These are phyloP conservation scores for Phoebastria nigripes DNA, from an alignment of 2,797 vertebrate species.

Conservation along the genomic window DNA sequence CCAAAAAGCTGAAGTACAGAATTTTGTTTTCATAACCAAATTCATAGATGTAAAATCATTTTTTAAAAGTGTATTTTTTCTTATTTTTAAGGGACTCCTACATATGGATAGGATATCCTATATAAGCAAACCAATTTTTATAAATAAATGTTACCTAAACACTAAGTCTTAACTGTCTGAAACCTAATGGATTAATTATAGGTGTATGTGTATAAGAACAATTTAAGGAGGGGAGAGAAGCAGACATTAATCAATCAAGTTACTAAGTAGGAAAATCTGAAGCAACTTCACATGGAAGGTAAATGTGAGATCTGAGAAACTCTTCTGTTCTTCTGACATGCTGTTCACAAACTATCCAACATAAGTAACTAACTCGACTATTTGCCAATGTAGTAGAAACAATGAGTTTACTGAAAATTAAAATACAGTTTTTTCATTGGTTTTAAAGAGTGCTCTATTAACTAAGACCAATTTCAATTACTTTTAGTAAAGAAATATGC, in stretches of 20 bases:
- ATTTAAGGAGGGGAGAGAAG: neutral
- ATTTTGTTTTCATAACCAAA: neutral
- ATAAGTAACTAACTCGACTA: neutral
- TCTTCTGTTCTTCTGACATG: neutral
- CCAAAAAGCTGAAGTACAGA: neutral
- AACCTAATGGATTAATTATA: neutral
- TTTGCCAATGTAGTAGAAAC: neutral
- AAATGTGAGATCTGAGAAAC: neutral
- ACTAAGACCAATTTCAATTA: neutral
- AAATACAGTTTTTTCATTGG: neutral
- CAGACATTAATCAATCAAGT: neutral
- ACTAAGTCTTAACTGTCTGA: neutral
- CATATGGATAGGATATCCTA: neutral
- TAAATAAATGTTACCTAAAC: neutral
- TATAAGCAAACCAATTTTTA: neutral
- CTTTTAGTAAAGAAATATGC: neutral
- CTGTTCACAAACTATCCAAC: neutral
- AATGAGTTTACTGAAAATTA: neutral
- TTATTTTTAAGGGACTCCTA: neutral
- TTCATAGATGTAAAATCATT: neutral
- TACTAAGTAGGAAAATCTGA: neutral
- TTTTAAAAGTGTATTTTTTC: neutral
- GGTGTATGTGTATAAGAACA: neutral
- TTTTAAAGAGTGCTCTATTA: neutral
- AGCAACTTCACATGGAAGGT: neutral